A percentile compares a stretch with the other conserved stretches of the same genome.
phyloP scores from a whole-genome alignment of 2,113 vertebrate species.

The Erythrocercus mccallii region DNA sequence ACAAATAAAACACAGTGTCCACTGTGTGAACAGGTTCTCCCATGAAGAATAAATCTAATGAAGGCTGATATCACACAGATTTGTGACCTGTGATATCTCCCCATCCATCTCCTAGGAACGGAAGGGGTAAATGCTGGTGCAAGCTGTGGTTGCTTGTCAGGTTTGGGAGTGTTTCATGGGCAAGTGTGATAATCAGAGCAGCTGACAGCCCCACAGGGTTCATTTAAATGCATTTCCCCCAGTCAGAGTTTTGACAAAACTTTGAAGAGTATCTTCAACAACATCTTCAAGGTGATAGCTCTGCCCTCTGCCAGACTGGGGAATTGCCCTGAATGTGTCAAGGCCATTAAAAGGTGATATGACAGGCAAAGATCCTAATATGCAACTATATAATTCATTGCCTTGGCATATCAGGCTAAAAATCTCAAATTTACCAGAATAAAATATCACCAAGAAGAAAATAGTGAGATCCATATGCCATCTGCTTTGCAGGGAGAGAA shows the following conservation, averaged over 20 bases:
- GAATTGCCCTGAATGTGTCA: background rate
- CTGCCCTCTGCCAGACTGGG: background rate
- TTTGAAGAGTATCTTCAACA: background rate
- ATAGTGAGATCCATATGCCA: background rate
- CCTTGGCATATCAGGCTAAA: background rate
- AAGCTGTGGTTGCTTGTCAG: background rate
- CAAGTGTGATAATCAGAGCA: background rate
- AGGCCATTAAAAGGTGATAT: background rate
- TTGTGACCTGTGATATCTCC: background rate
- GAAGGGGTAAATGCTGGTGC: background rate
- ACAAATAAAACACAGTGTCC: background rate
- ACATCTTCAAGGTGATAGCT: background rate
- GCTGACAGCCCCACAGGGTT: background rate
- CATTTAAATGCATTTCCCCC: background rate
- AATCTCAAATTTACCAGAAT: background rate
- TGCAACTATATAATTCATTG: background rate
- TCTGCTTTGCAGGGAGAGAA: background rate
- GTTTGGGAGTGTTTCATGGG: fast-evolving
- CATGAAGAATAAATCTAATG: background rate
- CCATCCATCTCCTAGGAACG: background rate
- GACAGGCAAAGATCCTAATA: background rate
- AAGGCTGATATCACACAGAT: background rate
- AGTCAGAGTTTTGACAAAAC: background rate
- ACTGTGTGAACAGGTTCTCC: background rate
- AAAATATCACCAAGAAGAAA: background rate